Conservation (phyloP, 2,888 invertebrate genomes). For the Aphodius granarius region DNA sequence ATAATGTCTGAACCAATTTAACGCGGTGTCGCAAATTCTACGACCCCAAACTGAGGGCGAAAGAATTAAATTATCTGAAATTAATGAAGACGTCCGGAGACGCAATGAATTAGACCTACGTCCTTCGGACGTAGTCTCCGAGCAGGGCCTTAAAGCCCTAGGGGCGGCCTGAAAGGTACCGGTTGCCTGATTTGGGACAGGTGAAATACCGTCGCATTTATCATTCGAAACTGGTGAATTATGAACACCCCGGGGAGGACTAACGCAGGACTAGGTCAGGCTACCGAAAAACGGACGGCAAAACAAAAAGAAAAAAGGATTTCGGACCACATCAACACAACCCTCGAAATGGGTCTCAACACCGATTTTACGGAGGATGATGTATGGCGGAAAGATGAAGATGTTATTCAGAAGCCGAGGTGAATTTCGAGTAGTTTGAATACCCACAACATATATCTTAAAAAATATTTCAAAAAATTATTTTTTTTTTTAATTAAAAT, state of each 20-base stretch:
- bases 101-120: slow-evolving; percentile 13
- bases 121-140: background rate
- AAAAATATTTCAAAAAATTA: background rate
- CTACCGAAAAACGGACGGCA: background rate
- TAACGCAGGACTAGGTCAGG: background rate
- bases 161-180: background rate
- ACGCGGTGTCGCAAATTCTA: background rate
- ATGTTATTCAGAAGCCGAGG: background rate
- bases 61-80: slow-evolving; percentile 11
- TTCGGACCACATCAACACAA: background rate
- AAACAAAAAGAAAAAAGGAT: background rate
- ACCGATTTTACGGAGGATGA: background rate
- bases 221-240: slow-evolving; percentile 8
- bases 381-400: background rate
- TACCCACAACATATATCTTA: background rate
- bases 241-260: slow-evolving; percentile 8
- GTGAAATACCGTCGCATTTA: slow-evolving; percentile 9
- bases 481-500: no score
- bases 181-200: background rate
- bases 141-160: background rate
- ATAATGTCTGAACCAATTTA: background rate
- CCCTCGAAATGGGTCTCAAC: background rate
- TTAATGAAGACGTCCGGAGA: slow-evolving; percentile 13
- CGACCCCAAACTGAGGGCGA: background rate
- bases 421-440: background rate